A percentile compares a stretch with the other conserved stretches of the same genome.
These are phyloP conservation scores for Ceratina japonica DNA, from an alignment of 1,140 invertebrate species.

Conservation along the genomic window DNA sequence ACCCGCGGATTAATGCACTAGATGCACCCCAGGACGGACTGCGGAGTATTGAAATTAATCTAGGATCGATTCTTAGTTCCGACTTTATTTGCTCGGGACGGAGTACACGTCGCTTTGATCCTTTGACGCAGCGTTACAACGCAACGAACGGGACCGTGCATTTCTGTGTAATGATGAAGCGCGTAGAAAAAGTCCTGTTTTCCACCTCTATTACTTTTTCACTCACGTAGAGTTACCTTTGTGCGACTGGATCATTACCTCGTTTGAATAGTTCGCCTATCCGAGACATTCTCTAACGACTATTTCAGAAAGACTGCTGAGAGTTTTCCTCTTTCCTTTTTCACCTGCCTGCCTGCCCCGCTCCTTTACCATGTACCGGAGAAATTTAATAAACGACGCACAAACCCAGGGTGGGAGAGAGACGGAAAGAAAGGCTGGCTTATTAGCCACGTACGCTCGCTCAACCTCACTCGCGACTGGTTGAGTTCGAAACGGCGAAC, in stretches of 20 bases:
- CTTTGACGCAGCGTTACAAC: not conserved
- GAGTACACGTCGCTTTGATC: not conserved
- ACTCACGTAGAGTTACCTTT: not conserved
- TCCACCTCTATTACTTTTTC: too few species aligned
- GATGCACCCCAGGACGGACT: too few species aligned
- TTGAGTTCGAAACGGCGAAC: conserved; percentile 16
- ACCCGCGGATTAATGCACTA: not conserved
- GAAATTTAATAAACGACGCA: conserved; percentile 38
- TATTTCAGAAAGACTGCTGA: conserved; percentile 16
- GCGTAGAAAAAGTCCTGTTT: not conserved
- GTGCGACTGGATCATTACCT: conserved; percentile 14
- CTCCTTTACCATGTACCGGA: conserved; percentile 11
- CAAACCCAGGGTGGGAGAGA: not conserved
- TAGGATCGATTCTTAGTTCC: too few species aligned
- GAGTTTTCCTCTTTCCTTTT: conserved; percentile 7
- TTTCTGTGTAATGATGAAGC: not conserved
- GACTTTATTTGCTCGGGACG: too few species aligned
- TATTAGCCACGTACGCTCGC: conserved; percentile 40
- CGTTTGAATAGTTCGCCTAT: conserved; percentile 31
- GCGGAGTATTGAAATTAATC: too few species aligned
- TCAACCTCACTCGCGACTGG: conserved; percentile 22
- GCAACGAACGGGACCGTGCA: not conserved
- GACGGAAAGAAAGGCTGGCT: not conserved
- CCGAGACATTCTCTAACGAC: not conserved
- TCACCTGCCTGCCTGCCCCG: not conserved